Percentiles rank a stretch among this genome's conserved stretches.
These are phyloP conservation scores for Wasmannia auropunctata DNA, from an alignment of 1,140 invertebrate species.

Conservation along the genomic window DNA sequence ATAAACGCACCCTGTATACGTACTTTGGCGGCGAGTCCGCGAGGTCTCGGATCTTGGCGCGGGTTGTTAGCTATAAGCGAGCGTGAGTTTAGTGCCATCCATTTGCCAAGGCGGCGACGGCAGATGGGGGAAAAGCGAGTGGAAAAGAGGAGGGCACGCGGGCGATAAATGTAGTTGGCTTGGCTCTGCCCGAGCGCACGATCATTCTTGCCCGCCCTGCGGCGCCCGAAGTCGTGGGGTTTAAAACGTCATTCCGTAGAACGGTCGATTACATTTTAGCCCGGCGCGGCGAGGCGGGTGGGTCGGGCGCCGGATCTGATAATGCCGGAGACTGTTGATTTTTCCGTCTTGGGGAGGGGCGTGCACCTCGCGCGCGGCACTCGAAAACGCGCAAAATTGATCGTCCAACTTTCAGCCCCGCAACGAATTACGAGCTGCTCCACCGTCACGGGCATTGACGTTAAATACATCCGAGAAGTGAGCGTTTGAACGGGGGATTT, in stretches of 20 bases:
- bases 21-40: slow-evolving; percentile 44
- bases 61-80: slow-evolving; percentile 67
- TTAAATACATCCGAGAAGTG: slow-evolving; percentile 1
- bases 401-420: neutral
- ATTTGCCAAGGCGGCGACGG: slow-evolving; percentile 48
- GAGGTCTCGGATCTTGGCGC: slow-evolving; percentile 74
- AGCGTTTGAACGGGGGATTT: neutral
- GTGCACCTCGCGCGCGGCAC: neutral
- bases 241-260: slow-evolving; percentile 66
- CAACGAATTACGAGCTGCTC: slow-evolving; percentile 13
- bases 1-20: neutral
- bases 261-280: slow-evolving; percentile 69
- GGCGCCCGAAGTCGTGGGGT: slow-evolving; percentile 41
- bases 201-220: slow-evolving; percentile 60
- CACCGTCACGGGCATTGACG: slow-evolving; percentile 13
- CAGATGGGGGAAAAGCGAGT: slow-evolving; percentile 20
- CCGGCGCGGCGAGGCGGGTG: neutral
- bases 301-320: too few species aligned
- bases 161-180: slow-evolving; percentile 77
- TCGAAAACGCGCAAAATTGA: slow-evolving; percentile 29
- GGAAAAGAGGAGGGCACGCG: neutral
- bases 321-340: slow-evolving; percentile 42
- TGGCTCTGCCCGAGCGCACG: slow-evolving; percentile 59
- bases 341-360: too few species aligned
- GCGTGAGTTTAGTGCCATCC: slow-evolving; percentile 62